Evolutionary conservation across 2,888 invertebrate genomes (phyloP), one percentile per base, ranked within the genome.

Genomic region (Acanthoscelides obtectus): DNA sequence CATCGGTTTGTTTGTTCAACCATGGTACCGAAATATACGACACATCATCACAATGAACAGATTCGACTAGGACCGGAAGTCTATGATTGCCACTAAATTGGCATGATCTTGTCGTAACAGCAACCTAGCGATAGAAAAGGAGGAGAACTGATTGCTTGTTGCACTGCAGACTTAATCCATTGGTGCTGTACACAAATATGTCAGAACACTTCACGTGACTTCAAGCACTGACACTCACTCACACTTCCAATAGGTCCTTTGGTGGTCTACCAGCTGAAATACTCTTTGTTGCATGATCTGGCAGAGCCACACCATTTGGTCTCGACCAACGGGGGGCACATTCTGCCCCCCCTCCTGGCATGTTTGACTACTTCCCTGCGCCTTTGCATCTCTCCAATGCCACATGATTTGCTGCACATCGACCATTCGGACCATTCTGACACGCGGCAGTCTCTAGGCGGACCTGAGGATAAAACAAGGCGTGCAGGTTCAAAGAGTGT

Each of bases 261-360:
- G 45, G 1, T 6, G 45, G 1, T 45, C 45, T 79, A 89, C 90
- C 90, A 91, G 84, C 89, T 88, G 86, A 91, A 91, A 85, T 90
- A 90, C 79, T 86, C 87, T 81, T 88, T 86, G 82, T 89, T 88
- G 84, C 92, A 92, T 73, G 90, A 90, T 77, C 89, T 88, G 75
- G 90, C 90, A 76, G 93, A 92, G 72, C 95, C 95, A 84, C 96
- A 96, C 95, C 96, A 96, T 82, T 94, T 91, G 20, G 94, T 94
- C 82, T 95, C 93, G 76, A 92, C 89, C 71, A 96, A 89, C 17
- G 94, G 92, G 5, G 95, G 95, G 87, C 97, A 97, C 5, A 92
- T 88, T 25, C 90, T 88, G 12, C 97, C 97, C 19, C 94, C 95
- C 19, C 94, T 88, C 74, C 93, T 88, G 71, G 94, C 91, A 79